phyloP scores from a whole-genome alignment of 1,140 invertebrate species.

The Drosophila kikkawai region DNA sequence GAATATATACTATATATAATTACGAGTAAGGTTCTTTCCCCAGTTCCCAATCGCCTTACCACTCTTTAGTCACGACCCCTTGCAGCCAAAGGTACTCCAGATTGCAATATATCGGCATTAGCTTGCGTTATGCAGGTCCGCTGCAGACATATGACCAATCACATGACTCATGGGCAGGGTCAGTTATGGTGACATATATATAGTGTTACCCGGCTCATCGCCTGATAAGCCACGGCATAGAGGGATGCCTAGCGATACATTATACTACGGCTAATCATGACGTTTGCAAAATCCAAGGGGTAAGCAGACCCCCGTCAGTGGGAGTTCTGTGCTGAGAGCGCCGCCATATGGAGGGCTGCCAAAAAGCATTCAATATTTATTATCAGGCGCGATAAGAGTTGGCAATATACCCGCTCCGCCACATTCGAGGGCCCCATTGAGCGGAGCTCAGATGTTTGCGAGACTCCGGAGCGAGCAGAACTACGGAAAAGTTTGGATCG shows the following conservation, averaged over 20 bases:
- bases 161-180: constrained; percentile 64
- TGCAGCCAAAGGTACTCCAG: constrained; percentile 5
- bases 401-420: constrained; percentile 40
- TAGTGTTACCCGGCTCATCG: constrained; percentile 26
- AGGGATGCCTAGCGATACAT: constrained; percentile 10
- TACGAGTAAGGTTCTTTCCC: constrained; percentile 8
- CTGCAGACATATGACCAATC: constrained; percentile 32
- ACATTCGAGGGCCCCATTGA: constrained; percentile 36
- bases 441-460: constrained; percentile 58
- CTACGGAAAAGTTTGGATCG: constrained; percentile 24
- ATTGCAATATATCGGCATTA: constrained; percentile 27
- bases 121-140: constrained; percentile 5
- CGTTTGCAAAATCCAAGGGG: constrained; percentile 42
- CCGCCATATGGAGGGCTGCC: constrained; percentile 59
- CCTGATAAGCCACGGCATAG: constrained; percentile 26
- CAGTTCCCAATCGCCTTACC: background rate
- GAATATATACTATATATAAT: background rate
- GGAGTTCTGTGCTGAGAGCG: constrained; percentile 4
- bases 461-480: constrained; percentile 64
- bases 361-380: constrained; percentile 76
- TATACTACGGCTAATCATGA: constrained; percentile 44
- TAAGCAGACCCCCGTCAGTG: constrained; percentile 10
- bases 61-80: background rate
- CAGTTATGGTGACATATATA: constrained; percentile 30
- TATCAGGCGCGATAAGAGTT: constrained; percentile 71